Conservation (phyloP, 2,113 vertebrate genomes). For the Bambusicola thoracicus region DNA sequence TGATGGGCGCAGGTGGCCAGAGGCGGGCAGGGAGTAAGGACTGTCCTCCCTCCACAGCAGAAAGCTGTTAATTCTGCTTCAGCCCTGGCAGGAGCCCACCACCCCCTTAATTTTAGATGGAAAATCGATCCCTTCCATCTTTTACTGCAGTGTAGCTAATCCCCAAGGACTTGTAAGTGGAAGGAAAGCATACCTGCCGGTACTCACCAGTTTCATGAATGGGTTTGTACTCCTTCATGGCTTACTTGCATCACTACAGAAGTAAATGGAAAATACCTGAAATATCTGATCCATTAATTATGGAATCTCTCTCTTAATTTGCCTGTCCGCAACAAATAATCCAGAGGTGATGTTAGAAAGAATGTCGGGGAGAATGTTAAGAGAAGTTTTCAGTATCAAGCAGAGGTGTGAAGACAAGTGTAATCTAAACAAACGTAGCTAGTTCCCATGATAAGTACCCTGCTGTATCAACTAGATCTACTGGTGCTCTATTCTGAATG, state of each 20-base stretch:
- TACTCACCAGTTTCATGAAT: background rate
- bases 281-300: background rate
- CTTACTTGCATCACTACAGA: background rate
- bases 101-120: background rate
- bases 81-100: background rate
- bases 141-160: background rate
- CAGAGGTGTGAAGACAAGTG: background rate
- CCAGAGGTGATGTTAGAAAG: accelerated
- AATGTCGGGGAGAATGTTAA: background rate
- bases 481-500: background rate
- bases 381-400: background rate
- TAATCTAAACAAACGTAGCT: background rate
- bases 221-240: accelerated
- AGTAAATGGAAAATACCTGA: background rate
- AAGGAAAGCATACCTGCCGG: background rate
- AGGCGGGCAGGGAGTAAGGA: background rate
- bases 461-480: background rate
- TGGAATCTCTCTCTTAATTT: background rate
- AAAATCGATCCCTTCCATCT: background rate
- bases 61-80: background rate
- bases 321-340: background rate
- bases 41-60: background rate
- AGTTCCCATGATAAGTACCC: background rate
- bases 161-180: background rate
- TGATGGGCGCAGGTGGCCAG: background rate